Conservation (phyloP, 2,797 vertebrate species). For the Protosalanx chinensis region DNA sequence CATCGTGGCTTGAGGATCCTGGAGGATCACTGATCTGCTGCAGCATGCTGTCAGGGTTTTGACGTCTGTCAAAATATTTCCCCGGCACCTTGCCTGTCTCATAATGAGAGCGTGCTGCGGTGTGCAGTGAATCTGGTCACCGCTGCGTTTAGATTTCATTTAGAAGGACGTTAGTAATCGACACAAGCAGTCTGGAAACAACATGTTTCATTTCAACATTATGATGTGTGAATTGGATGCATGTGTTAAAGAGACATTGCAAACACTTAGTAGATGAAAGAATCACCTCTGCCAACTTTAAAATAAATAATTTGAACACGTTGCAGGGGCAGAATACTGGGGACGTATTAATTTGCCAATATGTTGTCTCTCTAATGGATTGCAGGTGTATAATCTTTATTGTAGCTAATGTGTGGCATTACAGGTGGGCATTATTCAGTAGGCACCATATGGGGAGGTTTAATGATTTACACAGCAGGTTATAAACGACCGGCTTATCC, state of each 20-base stretch:
- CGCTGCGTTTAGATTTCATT: too few relatives aligned
- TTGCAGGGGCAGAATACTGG: slow-evolving; percentile 5
- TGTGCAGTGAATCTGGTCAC: neutral
- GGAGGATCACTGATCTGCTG: neutral
- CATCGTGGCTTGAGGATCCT: too few relatives aligned
- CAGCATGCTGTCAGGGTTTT: too few relatives aligned
- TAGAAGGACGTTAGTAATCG: too few relatives aligned
- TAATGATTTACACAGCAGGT: slow-evolving; percentile 31
- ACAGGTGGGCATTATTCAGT: slow-evolving; percentile 33
- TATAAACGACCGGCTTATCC: slow-evolving; percentile 16
- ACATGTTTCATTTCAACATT: neutral
- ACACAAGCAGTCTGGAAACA: neutral
- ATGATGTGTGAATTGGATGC: too few relatives aligned
- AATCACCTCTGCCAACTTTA: neutral
- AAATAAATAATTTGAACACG: slow-evolving; percentile 3
- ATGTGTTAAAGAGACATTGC: neutral
- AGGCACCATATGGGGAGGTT: slow-evolving; percentile 33
- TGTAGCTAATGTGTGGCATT: slow-evolving; percentile 17
- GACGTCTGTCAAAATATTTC: too few relatives aligned
- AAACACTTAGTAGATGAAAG: neutral
- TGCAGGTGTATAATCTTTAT: slow-evolving; percentile 15
- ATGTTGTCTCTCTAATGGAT: slow-evolving; percentile 26
- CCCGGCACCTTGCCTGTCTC: too few relatives aligned
- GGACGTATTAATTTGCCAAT: slow-evolving; percentile 26
- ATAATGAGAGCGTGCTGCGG: too few relatives aligned